These are phyloP conservation scores for Tenthredo scrophulariae DNA, from an alignment of 2,888 invertebrate species.

Conservation along the genomic window DNA sequence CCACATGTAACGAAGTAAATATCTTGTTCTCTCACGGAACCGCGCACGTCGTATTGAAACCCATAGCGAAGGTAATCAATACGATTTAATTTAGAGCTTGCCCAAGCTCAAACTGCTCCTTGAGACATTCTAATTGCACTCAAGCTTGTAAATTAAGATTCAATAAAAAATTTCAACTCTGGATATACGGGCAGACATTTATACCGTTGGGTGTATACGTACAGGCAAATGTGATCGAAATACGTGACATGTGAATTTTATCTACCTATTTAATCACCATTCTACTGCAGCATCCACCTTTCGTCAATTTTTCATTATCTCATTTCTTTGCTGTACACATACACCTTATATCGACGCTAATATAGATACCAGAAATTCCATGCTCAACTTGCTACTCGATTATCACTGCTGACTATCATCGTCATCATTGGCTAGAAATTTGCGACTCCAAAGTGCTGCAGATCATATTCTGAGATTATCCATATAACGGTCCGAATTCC, in stretches of 20 bases:
- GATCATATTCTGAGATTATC: background rate
- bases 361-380: background rate
- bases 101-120: slow-evolving; percentile 62
- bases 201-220: background rate
- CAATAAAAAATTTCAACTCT: slow-evolving; percentile 60
- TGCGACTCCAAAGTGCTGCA: background rate
- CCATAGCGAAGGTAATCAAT: slow-evolving; percentile 57
- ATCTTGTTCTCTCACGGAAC: slow-evolving; percentile 52
- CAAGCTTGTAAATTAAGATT: slow-evolving; percentile 67
- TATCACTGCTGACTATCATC: background rate
- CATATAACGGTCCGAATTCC: background rate
- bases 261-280: slow-evolving; percentile 25
- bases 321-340: background rate
- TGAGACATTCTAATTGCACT: slow-evolving; percentile 69
- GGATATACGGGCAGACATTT: background rate
- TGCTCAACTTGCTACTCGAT: background rate
- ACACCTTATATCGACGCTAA: background rate
- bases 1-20: slow-evolving; percentile 39
- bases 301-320: background rate
- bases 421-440: background rate
- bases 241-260: slow-evolving; percentile 34
- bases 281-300: slow-evolving; percentile 3
- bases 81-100: slow-evolving; percentile 68
- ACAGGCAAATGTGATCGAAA: slow-evolving; percentile 11
- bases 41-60: background rate